Conservation (phyloP, 2,113 vertebrate species). For the Brachionichthys hirsutus region DNA sequence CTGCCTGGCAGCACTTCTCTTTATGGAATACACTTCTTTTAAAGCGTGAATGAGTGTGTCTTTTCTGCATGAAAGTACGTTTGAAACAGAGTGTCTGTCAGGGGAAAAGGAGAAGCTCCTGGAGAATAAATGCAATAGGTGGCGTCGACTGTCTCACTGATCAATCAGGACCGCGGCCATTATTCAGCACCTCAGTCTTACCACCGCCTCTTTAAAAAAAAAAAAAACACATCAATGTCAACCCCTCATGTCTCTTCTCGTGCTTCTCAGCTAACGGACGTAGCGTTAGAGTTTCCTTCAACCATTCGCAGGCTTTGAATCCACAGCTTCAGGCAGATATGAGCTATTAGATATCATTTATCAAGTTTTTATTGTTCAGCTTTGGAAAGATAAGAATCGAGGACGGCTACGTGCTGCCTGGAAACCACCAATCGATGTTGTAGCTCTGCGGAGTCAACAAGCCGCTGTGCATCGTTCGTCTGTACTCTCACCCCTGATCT, state of each 20-base stretch:
- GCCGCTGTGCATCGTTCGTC: constrained; percentile 1
- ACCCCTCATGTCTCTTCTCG: constrained; percentile 6
- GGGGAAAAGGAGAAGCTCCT: constrained; percentile 46
- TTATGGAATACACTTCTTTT: constrained; percentile 1
- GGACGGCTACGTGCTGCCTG: background rate
- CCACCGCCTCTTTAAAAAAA: constrained; percentile 38
- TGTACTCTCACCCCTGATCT: background rate
- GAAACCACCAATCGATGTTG: constrained; percentile 39
- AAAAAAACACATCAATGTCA: constrained; percentile 49
- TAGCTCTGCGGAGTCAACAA: constrained; percentile 45
- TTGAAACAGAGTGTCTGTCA: constrained; percentile 34
- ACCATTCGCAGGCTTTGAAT: constrained; percentile 2
- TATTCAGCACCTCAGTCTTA: constrained; percentile 65
- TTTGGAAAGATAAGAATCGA: constrained; percentile 4
- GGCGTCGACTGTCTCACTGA: constrained; percentile 64
- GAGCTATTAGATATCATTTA: constrained; percentile 17
- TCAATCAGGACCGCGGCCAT: constrained; percentile 46
- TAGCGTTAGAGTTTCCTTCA: constrained; percentile 16
- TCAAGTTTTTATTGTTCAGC: constrained; percentile 18
- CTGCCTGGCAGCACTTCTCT: constrained; percentile 7
- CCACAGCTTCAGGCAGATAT: background rate
- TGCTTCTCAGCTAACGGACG: constrained; percentile 6
- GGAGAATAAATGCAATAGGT: constrained; percentile 50
- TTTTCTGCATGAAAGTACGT: constrained; percentile 17
- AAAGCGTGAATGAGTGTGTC: constrained; percentile 29